Evolutionary conservation across 2,797 vertebrate species (phyloP), one percentile per base, ranked within the genome.

Genomic region (Sternotherus odoratus): DNA sequence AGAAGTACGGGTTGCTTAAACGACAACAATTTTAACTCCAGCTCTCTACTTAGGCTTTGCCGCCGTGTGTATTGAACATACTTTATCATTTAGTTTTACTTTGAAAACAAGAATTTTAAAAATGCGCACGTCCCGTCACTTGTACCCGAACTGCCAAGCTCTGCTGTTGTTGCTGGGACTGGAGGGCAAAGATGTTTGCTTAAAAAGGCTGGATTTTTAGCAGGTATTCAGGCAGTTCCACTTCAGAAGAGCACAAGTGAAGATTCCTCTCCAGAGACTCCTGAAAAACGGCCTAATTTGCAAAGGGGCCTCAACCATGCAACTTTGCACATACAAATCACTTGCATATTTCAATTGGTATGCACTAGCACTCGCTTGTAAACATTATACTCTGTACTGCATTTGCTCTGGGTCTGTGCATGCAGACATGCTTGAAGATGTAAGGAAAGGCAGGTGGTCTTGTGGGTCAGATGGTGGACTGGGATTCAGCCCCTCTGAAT

Each of bases 201-300:
- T 79, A 49, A 39, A 89, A 12, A 82, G 74, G 53, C 77, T 79
- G 66, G 6, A 79, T 93, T n/a, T 86, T 33, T 74, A 3, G 0
- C 36, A 26, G 36, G 66, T 60, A 79, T 85, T 69, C 54, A 87
- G 16, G 81, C 75, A 92, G 60, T 28, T 74, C 43, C n/a, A 2
- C 0, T 2, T 60, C 92, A 90, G 21, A 91, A 88, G 33, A 28
- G 39, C 90, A 77, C 90, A 88, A 74, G 57, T 79, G 88, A 88
- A 79, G 74, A 85, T 82, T 36, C 23, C 39, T 53, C 24, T 30
- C 10, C 56, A 78, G 75, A 75, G 82, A 12, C 51, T 66, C 54
- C 48, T 74, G 51, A 66, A 19, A 66, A 69, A 75, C 6, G 17
- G 17, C 50, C 60, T 69, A 4, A 6, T 46, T 26, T 92, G 72